Conservation (phyloP, 2,888 invertebrate genomes). For the Steromphala cineraria region DNA sequence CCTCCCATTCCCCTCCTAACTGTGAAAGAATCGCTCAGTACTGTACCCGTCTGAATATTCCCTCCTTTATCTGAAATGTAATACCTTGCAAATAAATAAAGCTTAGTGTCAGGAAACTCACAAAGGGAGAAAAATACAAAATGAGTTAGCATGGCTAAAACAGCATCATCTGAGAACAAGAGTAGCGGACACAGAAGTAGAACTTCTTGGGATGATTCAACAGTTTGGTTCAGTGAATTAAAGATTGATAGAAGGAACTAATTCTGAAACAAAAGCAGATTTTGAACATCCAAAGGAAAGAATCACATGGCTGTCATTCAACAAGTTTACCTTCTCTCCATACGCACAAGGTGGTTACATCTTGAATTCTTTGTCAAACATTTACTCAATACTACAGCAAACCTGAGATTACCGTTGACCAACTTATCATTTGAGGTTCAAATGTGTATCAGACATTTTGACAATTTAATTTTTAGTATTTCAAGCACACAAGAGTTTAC, state of each 20-base stretch:
- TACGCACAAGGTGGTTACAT: neutral
- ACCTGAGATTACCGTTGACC: constrained; percentile 7
- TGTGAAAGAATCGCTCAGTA: neutral
- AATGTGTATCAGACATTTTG: too few species aligned
- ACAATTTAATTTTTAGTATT: neutral
- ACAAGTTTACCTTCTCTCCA: neutral
- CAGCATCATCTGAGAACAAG: constrained; percentile 18
- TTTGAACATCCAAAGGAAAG: neutral
- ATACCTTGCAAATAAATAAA: neutral
- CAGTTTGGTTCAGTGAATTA: constrained; percentile 18
- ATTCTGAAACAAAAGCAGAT: constrained; percentile 7
- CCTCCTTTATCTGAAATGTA: neutral
- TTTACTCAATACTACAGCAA: neutral
- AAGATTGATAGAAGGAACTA: neutral
- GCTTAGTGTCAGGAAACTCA: neutral
- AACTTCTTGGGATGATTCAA: neutral
- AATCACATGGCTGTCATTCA: neutral
- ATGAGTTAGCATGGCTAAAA: constrained; percentile 12
- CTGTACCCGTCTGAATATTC: neutral
- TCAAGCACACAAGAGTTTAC: neutral
- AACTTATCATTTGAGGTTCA: neutral
- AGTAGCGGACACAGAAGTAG: neutral
- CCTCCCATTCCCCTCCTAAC: too few species aligned
- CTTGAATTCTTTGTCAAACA: constrained; percentile 1
- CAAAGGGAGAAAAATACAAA: neutral